phyloP scores from a whole-genome alignment of 2,113 vertebrate genomes.

The Orientallactaga bullata region DNA sequence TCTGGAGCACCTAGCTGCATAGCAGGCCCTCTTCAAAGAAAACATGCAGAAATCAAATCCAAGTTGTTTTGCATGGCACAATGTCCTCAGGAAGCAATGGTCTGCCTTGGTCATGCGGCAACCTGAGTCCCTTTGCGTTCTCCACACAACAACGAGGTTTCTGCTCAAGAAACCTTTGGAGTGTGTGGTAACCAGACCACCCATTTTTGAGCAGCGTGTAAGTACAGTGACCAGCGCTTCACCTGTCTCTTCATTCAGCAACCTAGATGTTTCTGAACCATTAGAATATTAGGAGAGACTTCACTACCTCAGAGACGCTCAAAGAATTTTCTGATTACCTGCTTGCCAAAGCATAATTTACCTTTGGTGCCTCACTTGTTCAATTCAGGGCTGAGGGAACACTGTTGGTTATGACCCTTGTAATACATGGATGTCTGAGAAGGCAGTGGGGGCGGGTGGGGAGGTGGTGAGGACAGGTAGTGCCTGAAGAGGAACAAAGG shows the following conservation, averaged over 20 bases:
- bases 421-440: background rate
- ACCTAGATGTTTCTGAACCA: slow-evolving; percentile 49
- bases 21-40: background rate
- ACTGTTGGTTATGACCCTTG: background rate
- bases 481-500: background rate
- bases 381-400: background rate
- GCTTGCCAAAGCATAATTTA: slow-evolving; percentile 49
- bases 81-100: background rate
- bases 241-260: background rate
- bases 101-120: background rate
- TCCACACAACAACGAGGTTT: background rate
- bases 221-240: background rate
- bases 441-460: fast-evolving
- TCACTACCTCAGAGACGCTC: slow-evolving; percentile 84
- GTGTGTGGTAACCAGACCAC: background rate
- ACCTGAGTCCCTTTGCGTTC: slow-evolving; percentile 35
- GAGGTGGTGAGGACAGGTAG: too few relatives aligned
- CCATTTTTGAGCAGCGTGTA: slow-evolving; percentile 43
- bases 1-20: background rate
- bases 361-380: background rate
- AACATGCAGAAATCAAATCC: background rate
- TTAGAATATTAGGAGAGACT: slow-evolving; percentile 62
- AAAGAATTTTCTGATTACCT: slow-evolving; percentile 61
- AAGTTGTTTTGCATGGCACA: background rate
- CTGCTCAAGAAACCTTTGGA: background rate